Base-by-base conservation (phyloP, 2,113 vertebrate genomes). In the Takifugu flavidus region DNA sequence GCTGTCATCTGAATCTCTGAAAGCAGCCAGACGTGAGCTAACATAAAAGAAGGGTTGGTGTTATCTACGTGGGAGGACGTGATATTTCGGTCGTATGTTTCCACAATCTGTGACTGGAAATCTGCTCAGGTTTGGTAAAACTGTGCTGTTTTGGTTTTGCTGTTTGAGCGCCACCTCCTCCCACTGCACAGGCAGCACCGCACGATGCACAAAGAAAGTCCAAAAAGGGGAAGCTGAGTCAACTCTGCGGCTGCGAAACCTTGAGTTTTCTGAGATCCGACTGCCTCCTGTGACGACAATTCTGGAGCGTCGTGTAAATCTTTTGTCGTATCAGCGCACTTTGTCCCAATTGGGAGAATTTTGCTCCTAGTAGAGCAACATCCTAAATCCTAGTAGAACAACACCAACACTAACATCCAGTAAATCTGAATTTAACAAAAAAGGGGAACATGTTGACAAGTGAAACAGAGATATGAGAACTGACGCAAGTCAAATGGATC, bases 201-300 rank as follows among this genome's bases (percentile, higher is more conserved):
- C n/a, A 49, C 6, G 15, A 49, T 6, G 47, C n/a, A 20, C 20
- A 39, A 39, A 39, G 34, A 39, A 39, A 39, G 34, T 39, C 57
- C 20, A 25, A 64, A 72, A 88, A 85, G 78, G 71, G 79, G 84
- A 86, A 88, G 73, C 54, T 53, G 29, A 31, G 42, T 58, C 47
- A 61, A 74, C 31, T 65, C 31, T 72, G 28, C 7, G 3, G 8
- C 54, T 56, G 8, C 0, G 1, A 50, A 50, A 50, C 20, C 25
- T 49, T 45, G 14, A 14, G 1, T 14, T 45, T 15, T 15, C 14
- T 13, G 14, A 4, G 14, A 45, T 45, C 4, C 14, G 34, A 39
- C 34, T 1, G 11, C 34, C 7, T 39, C 34, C 11, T 10, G 34
- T 39, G 34, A 39, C 34, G 1, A 39, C 11, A 10, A 39, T 39